Evolutionary conservation across 2,113 vertebrate species (phyloP), one percentile per base, ranked within the genome.

Genomic region (Serinus canaria): DNA sequence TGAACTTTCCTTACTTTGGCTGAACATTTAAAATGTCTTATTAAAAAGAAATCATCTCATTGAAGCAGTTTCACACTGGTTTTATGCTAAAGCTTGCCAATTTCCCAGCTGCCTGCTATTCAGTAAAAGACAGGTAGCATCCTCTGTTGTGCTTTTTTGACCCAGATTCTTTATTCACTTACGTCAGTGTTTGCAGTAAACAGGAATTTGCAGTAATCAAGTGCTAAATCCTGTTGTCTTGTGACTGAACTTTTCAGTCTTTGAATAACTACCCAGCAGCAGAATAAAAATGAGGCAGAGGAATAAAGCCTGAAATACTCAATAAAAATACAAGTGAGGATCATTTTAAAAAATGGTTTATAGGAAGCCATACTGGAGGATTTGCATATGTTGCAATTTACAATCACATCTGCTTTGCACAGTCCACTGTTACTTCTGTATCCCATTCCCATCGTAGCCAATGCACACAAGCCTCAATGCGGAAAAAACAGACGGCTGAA

Each of bases 81-180:
- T 94, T 83, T 83, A 15, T 86, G 62, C 76, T 94, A 72, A 81
- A 88, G 78, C 80, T 78, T 81, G 44, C 60, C 76, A 46, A 20
- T 92, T 94, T 97, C 79, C 52, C 44, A 80, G 80, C 92, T 95
- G 44, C 83, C 44, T 96, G 66, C 80, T 96, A 39, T 56, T 93
- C 64, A 35, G 60, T 83, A 82, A 95, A 81, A 92, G 83, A 78
- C n/a, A 95, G 94, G 95, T 97, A 95, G 33, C 70, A 83, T 90
- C 59, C 75, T 95, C 55, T 79, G 27, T 73, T 87, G 79, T 63
- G 91, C 35, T 89, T 92, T 87, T 92, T 56, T 90, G 83, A 96
- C 88, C 92, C 52, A 93, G 88, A 84, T 95, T 96, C 88, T 73
- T 68, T 60, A 68, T 63, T 81, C 47, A 4, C 52, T 22, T 85